Base-by-base conservation (phyloP, 2,888 invertebrate species). In the Noctua janthe region DNA sequence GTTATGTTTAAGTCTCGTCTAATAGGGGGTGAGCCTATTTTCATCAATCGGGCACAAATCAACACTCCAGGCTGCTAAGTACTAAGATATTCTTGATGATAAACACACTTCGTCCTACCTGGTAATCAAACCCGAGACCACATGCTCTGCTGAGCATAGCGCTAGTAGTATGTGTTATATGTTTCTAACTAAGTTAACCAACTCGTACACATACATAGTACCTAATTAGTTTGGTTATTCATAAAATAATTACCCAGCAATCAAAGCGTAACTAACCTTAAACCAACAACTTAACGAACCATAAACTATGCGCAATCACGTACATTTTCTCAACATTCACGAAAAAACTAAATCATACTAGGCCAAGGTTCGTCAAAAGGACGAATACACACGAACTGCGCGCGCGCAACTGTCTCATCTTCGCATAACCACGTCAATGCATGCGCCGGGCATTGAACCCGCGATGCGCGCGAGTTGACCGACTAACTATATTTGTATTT, bases 401-500 rank as follows among this genome's bases (percentile, higher is more conserved):
- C 76, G 11, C 47, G 43, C 71, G 54, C 66, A 54, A 43, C 75
- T 82, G 80, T 80, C 80, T 85, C 84, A 76, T 78, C 84, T 80
- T 71, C 70, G 79, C 72, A 78, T 86, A 78, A 81, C 72, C 71
- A 47, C 70, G 78, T 71, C 87, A 71, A 51, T 77, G 77, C 80
- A 76, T 76, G 74, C 76, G 62, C 69, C 78, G 89, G 81, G 66
- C 89, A 69, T 85, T 85, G 88, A 89, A 84, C 89, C 80, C 86
- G 59, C 80, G 87, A 87, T 84, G 86, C 84, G 88, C 82, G 74
- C 59, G 87, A 80, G 83, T 78, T 88, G 90, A 87, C 86, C 89
- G 87, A 89, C 88, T 88, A 80, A 85, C 88, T 89, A 88, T 89
- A 87, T 87, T 83, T 76, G 88, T 87, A 87, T 87, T 78, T 85